phyloP scores from a whole-genome alignment of 2,113 vertebrate species.

The Emydura subglobosa region DNA sequence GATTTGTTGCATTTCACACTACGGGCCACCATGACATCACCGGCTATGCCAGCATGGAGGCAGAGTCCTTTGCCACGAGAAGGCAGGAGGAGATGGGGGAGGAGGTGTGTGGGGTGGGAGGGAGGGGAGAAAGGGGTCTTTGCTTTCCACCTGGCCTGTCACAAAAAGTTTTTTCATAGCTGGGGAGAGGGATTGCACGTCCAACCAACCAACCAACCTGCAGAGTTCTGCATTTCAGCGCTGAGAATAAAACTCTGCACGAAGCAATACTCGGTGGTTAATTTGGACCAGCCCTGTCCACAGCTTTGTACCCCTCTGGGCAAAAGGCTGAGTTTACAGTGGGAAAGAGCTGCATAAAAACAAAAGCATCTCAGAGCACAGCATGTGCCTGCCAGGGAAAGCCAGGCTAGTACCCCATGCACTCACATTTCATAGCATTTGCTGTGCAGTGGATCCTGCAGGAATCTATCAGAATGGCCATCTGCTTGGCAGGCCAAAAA shows the following conservation, averaged over 20 bases:
- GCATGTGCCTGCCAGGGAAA: neutral
- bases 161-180: neutral
- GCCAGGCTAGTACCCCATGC: neutral
- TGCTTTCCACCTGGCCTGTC: neutral
- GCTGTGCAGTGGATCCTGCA: neutral
- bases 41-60: neutral
- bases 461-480: neutral
- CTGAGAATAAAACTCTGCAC: neutral
- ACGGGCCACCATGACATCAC: neutral
- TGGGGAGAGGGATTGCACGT: neutral
- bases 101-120: too few relatives aligned
- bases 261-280: neutral
- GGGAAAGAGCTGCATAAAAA: neutral
- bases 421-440: neutral
- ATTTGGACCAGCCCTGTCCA: neutral
- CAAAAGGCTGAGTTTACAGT: neutral
- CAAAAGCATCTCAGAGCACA: neutral
- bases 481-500: neutral
- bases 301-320: accelerated
- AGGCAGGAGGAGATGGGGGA: neutral
- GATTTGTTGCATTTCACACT: neutral
- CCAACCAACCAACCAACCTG: neutral
- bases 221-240: neutral
- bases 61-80: neutral
- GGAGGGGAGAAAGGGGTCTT: too few relatives aligned